Conservation (phyloP, 2,888 invertebrate species). For the Rugalucina vietnamica region DNA sequence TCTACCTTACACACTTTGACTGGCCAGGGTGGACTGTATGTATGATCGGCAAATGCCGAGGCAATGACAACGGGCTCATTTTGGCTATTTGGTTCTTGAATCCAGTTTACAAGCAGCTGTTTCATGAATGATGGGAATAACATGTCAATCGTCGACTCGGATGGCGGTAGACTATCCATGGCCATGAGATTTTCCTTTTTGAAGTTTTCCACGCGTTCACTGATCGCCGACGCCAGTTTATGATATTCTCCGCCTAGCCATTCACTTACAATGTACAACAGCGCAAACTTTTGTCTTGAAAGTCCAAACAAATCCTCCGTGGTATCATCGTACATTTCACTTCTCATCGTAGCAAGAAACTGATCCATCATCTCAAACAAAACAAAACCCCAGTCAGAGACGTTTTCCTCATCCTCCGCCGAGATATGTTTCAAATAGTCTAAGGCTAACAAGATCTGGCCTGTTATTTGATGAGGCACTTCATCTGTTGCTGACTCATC, state of each 20-base stretch:
- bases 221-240: conserved; percentile 61
- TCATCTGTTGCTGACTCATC: conserved; percentile 9
- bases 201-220: conserved; percentile 66
- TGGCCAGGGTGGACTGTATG: conserved; percentile 43
- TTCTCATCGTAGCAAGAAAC: conserved; percentile 34
- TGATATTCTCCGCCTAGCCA: conserved; percentile 75
- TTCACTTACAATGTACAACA: conserved; percentile 66
- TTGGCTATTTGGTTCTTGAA: conserved; percentile 53
- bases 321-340: conserved; percentile 13
- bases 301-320: conserved; percentile 50
- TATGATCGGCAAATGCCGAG: conserved; percentile 45
- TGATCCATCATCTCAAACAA: conserved; percentile 55
- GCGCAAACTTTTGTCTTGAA: conserved; percentile 45
- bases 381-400: conserved; percentile 27
- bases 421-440: conserved; percentile 44
- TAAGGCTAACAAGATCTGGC: conserved; percentile 32
- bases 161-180: conserved; percentile 72
- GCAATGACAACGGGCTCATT: neutral
- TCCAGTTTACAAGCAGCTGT: conserved; percentile 68
- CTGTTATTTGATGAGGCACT: conserved; percentile 24
- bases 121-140: conserved; percentile 76
- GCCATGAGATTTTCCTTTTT: conserved; percentile 70
- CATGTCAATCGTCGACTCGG: conserved; percentile 64
- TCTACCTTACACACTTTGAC: neutral
- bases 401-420: neutral